phyloP scores from a whole-genome alignment of 2,113 vertebrate species.

The Gadus macrocephalus region DNA sequence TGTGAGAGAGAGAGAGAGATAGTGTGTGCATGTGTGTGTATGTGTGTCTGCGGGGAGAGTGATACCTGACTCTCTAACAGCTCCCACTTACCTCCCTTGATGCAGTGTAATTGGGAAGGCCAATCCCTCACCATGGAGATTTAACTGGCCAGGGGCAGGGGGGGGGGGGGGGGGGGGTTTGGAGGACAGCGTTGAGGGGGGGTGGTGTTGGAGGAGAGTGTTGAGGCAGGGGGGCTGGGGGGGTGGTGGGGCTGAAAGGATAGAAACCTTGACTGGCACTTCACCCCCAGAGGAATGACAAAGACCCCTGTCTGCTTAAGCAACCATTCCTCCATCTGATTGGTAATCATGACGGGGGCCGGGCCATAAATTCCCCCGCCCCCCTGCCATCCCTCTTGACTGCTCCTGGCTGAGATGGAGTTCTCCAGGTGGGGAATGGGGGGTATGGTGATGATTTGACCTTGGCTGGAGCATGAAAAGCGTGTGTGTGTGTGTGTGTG shows the following conservation, averaged over 20 bases:
- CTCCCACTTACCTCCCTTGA: slow-evolving; percentile 46
- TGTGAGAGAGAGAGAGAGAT: too few relatives aligned
- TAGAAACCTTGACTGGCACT: slow-evolving; percentile 67
- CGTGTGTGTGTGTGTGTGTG: slow-evolving; percentile 1
- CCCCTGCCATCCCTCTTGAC: slow-evolving; percentile 9
- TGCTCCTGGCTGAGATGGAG: slow-evolving; percentile 55
- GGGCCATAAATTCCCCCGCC: slow-evolving; percentile 59
- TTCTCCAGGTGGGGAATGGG: slow-evolving; percentile 30
- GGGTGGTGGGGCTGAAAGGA: not conserved
- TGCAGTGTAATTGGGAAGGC: slow-evolving; percentile 51
- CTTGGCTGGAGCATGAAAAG: slow-evolving; percentile 52
- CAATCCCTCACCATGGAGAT: not conserved
- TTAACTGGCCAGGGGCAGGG: too few relatives aligned
- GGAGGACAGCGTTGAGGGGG: too few relatives aligned
- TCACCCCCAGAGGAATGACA: slow-evolving; percentile 60
- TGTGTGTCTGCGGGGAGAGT: slow-evolving; percentile 20
- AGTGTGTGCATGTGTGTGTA: too few relatives aligned
- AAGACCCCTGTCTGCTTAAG: slow-evolving; percentile 61
- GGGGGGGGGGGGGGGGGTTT: too few relatives aligned
- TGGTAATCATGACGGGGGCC: slow-evolving; percentile 68
- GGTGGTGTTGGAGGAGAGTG: too few relatives aligned
- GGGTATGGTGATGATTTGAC: slow-evolving; percentile 60
- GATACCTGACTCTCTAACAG: slow-evolving; percentile 47
- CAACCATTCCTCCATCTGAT: slow-evolving; percentile 67
- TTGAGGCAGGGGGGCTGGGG: too few relatives aligned